Evolutionary conservation across 2,888 invertebrate species (phyloP), one percentile per base, ranked within the genome.

Genomic region (Scaptomyza tumidula): DNA sequence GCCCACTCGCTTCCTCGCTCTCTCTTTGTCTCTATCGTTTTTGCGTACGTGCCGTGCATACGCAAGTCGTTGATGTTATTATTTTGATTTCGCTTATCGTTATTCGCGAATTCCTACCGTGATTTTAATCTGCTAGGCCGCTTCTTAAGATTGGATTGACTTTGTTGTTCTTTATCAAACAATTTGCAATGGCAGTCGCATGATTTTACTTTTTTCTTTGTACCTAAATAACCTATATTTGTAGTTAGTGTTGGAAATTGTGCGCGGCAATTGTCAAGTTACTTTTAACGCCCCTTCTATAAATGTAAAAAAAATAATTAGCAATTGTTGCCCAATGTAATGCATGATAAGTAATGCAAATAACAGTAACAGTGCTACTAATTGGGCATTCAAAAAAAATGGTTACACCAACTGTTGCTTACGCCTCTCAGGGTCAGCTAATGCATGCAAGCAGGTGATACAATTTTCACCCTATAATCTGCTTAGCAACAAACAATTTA

Each of bases 31-130:
- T 24, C 31, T 14, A 63, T 68, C 44, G 59, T 60, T 74, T 82
- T 71, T 85, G 81, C 73, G 72, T 85, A 81, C 82, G 83, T 80
- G 80, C 80, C 59, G 27, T 24, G 64, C 53, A 54, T 85, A 85
- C 63, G 63, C 71, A 80, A 77, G 63, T 56, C 56, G 27, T 58
- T 52, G 44, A 45, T 19, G 43, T 54, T 45, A 44, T 52, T 63
- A 59, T 62, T 66, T 65, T 37, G 46, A 53, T 60, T 63, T 44
- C 29, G 56, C 66, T 81, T 85, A 81, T 81, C 77, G 56, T 61
- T 63, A 53, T 63, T 66, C 52, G 70, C 53, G 54, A 52, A 45
- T 57, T 49, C 49, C 31, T 14, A 41, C n/a, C 19, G 45, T 58
- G 64, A 63, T 71, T 65, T 71, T 35, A 44, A 56, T 63, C 44